Evolutionary conservation across 2,888 invertebrate species (phyloP).

Genomic region (Ommatoiulus sabulosus): DNA sequence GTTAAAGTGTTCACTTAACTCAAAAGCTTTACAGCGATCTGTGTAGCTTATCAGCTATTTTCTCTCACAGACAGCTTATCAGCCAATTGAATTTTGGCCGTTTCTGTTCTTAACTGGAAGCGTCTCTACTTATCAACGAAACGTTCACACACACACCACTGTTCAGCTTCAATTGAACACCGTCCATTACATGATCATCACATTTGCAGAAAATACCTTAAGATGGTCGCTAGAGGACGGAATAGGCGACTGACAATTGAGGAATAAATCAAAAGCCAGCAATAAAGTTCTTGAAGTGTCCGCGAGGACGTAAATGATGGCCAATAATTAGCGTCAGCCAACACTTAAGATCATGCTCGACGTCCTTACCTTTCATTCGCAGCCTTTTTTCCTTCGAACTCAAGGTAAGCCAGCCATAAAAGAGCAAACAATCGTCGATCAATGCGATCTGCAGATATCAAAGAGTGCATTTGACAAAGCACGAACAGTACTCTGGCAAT

Average conservation of each 20-base stretch:
- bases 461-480: conserved; percentile 11
- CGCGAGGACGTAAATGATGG: conserved; percentile 30
- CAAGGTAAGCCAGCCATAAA: conserved; percentile 24
- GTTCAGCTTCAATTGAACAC: too few relatives aligned
- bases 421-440: background rate
- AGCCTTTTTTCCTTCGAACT: background rate
- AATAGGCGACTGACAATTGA: background rate
- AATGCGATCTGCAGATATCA: conserved; percentile 32
- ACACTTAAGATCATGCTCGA: conserved; percentile 1
- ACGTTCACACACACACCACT: background rate
- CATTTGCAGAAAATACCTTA: background rate
- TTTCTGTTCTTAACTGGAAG: too few relatives aligned
- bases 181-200: background rate
- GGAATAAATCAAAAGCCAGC: conserved; percentile 10
- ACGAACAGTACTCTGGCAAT: background rate
- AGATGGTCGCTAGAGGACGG: background rate
- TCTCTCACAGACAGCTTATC: too few relatives aligned
- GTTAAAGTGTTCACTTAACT: too few relatives aligned
- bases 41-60: too few relatives aligned
- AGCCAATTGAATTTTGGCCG: too few relatives aligned
- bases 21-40: too few relatives aligned
- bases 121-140: background rate
- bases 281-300: conserved; percentile 17
- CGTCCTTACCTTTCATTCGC: background rate
- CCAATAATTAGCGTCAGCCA: background rate